Percentiles rank a stretch among this genome's conserved stretches.
phyloP scores from a whole-genome alignment of 2,113 vertebrate species.

The Dolichallabes microphthalmus region DNA sequence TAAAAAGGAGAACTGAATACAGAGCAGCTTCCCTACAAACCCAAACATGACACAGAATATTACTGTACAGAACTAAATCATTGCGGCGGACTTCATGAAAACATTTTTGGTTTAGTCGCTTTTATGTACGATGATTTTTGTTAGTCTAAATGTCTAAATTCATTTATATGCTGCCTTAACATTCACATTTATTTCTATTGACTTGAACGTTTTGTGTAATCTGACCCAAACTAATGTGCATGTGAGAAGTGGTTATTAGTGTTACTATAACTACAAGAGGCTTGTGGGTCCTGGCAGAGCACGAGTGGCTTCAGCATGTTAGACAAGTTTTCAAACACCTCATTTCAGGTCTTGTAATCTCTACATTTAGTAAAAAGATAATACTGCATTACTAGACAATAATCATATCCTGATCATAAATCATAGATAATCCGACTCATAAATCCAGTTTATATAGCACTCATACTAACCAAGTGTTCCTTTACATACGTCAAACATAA shows the following conservation, averaged over 20 bases:
- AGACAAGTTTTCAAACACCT: neutral
- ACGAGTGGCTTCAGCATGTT: neutral
- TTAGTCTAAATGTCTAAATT: neutral
- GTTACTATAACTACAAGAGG: neutral
- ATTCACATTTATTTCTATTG: neutral
- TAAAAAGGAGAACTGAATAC: constrained; percentile 25
- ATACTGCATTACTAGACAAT: neutral
- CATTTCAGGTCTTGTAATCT: neutral
- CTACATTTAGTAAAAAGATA: neutral
- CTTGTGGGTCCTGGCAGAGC: neutral
- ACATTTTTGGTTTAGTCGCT: neutral
- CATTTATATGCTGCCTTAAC: neutral
- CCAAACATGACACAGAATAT: neutral
- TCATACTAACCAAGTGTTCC: neutral
- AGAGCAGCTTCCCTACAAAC: constrained; percentile 6
- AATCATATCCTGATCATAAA: neutral
- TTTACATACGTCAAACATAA: neutral
- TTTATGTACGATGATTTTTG: neutral
- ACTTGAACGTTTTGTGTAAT: neutral
- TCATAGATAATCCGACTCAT: neutral
- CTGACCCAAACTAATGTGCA: neutral
- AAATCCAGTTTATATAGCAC: neutral
- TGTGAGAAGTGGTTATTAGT: neutral
- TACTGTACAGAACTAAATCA: neutral
- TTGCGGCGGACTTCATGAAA: neutral